A percentile compares a stretch with the other conserved stretches of the same genome.
Evolutionary conservation across 2,888 invertebrate genomes (phyloP).

Genomic region (Ametastegia equiseti): DNA sequence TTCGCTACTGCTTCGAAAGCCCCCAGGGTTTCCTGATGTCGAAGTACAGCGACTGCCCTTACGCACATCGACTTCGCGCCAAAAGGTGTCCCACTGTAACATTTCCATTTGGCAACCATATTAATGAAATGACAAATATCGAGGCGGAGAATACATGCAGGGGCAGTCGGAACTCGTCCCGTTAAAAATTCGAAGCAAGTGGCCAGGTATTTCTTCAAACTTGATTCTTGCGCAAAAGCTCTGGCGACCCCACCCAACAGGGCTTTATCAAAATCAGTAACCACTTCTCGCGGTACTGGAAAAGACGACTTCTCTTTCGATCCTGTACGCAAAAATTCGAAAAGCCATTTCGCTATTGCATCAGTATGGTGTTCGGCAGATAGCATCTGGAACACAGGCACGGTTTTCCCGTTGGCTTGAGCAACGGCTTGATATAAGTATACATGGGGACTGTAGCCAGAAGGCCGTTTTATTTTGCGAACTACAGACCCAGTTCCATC

Average conservation of each 20-base stretch:
- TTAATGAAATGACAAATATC: slow-evolving; percentile 28
- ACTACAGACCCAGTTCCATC: slow-evolving; percentile 22
- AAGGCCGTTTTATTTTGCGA: slow-evolving; percentile 37
- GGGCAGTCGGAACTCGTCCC: neutral
- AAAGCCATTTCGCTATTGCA: slow-evolving; percentile 48
- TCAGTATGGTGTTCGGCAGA: slow-evolving; percentile 51
- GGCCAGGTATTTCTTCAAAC: neutral
- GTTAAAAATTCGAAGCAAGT: neutral
- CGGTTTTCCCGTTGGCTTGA: slow-evolving; percentile 38
- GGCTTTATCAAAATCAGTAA: slow-evolving; percentile 54
- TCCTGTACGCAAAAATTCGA: slow-evolving; percentile 52
- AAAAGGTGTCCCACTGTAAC: slow-evolving; percentile 1
- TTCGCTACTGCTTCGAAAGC: neutral
- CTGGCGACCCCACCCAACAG: slow-evolving; percentile 50
- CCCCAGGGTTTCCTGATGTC: slow-evolving; percentile 2
- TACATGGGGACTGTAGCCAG: slow-evolving; percentile 37
- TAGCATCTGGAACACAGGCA: slow-evolving; percentile 54
- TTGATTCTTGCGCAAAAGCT: slow-evolving; percentile 33
- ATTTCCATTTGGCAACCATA: slow-evolving; percentile 29
- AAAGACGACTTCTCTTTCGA: slow-evolving; percentile 44
- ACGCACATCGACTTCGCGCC: neutral
- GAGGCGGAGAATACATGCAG: slow-evolving; percentile 1
- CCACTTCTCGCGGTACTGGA: slow-evolving; percentile 50
- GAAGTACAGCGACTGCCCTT: neutral
- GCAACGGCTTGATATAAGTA: slow-evolving; percentile 48